Evolutionary conservation across 37 sponge, comb jelly and placozoan genomes (phyloP), one percentile per base, ranked within the genome.

Genomic region (Chondrilla cf. caribensis): DNA sequence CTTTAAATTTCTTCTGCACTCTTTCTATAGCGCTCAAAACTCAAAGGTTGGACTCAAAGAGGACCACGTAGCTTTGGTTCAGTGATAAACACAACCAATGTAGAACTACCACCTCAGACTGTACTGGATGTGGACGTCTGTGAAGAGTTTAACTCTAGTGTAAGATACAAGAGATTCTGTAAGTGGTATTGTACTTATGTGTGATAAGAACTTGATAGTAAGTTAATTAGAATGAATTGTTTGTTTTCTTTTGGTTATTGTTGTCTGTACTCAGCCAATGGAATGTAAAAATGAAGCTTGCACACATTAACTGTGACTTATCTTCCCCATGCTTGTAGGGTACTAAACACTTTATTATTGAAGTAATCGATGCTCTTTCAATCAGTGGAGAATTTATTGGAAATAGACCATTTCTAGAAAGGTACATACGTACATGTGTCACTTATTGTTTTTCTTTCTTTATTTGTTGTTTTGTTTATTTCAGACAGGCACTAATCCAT

Each of bases 51-150:
- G 91, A 78, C 87, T 26, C 80, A 72, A 77, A 84, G 25, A 11
- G 25, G 62, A 35, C 7, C 38, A 3, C 3, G 24, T 2, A 37
- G n/a, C n/a, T 29, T 58, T 31, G n/a, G 38, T 47, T 35, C 9
- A 35, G 25, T 40, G 14, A 32, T 58, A n/a, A 35, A 35, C 11
- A 31, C 36, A 5, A 29, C 64, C 54, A 58, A 82, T 7, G 37
- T 91, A 25, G 88, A 91, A 38, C 73, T 91, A 8, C 92, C 92
- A 1, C 44, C 44, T 39, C 81, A 88, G 37, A 91, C 92, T 0
- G 40, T 91, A 14, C 36, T 91, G 31, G 92, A 91, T 55, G 64
- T 85, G 44, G 92, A 91, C 64, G 25, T 81, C 0, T 82, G 73
- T 4, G 38, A 84, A 21, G 88, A 87, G 43, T 60, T 78, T 22